Evolutionary conservation across 2,797 vertebrate species (phyloP).

Genomic region (Semaprochilodus insignis): DNA sequence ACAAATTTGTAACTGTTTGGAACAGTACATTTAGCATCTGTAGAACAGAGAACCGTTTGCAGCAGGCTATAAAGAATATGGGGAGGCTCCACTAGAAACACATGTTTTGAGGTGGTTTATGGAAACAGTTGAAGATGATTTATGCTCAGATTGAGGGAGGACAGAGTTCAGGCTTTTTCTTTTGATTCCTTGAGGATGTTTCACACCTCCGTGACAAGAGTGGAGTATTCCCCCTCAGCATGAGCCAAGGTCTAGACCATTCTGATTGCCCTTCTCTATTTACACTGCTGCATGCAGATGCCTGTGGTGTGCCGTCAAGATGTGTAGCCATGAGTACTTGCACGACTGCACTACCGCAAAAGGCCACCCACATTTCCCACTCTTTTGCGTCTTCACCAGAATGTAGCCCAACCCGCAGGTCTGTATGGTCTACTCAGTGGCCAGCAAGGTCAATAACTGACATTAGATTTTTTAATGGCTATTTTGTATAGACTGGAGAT

Average conservation of each 20-base stretch:
- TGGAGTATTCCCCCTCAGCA: background rate
- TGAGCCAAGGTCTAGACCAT: constrained; percentile 16
- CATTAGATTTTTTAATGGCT: background rate
- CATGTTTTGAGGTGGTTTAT: constrained; percentile 12
- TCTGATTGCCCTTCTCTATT: constrained; percentile 56
- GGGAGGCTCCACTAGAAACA: constrained; percentile 11
- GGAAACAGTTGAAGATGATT: constrained; percentile 34
- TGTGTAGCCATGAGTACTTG: constrained; percentile 50
- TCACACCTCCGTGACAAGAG: constrained; percentile 28
- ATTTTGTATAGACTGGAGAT: background rate
- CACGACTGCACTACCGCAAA: constrained; percentile 25
- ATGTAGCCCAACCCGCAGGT: background rate
- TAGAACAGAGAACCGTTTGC: background rate
- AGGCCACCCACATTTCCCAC: constrained; percentile 51
- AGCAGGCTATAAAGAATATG: constrained; percentile 12
- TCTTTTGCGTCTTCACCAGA: background rate
- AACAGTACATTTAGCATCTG: constrained; percentile 17
- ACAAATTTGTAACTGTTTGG: background rate
- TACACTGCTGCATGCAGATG: constrained; percentile 53
- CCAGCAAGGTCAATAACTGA: background rate
- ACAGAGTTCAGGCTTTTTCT: constrained; percentile 24
- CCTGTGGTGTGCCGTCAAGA: constrained; percentile 57
- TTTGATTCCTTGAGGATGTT: constrained; percentile 27
- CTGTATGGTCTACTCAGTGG: background rate
- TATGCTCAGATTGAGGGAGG: constrained; percentile 22